Conservation (phyloP, 2,113 vertebrate genomes). For the Pseudois nayaur region DNA sequence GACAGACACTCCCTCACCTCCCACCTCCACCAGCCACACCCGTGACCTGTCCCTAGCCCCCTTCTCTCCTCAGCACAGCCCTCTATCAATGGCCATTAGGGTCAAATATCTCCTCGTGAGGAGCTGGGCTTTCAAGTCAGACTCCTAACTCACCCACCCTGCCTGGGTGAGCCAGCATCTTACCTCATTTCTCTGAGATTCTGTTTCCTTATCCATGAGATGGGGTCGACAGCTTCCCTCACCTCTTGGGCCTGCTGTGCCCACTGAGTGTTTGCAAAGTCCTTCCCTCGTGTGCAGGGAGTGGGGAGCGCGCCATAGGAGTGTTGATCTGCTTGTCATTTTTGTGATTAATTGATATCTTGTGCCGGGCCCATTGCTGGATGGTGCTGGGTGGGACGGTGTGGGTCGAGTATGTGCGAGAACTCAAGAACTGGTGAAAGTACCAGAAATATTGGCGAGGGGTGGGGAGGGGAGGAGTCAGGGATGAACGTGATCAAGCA, state of each 20-base stretch:
- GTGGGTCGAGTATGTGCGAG: neutral
- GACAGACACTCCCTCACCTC: neutral
- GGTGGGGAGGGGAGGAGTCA: neutral
- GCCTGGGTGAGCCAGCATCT: neutral
- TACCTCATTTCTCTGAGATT: neutral
- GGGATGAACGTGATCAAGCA: neutral
- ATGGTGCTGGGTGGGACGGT: neutral
- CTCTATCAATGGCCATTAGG: neutral
- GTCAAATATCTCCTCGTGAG: neutral
- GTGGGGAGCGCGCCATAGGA: fast-evolving
- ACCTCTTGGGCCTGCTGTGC: neutral
- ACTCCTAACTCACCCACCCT: neutral
- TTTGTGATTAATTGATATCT: neutral
- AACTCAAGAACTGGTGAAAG: neutral
- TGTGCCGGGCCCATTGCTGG: neutral
- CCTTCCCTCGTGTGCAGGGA: neutral
- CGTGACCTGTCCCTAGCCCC: neutral
- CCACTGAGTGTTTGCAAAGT: neutral
- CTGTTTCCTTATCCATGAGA: neutral
- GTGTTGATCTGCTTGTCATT: neutral
- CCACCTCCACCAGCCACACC: neutral
- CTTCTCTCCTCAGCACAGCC: neutral
- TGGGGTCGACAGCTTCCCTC: neutral
- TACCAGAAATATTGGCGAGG: neutral
- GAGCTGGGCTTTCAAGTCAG: neutral